Conservation (phyloP, 2,797 vertebrate genomes). For the Thalassophryne amazonica region DNA sequence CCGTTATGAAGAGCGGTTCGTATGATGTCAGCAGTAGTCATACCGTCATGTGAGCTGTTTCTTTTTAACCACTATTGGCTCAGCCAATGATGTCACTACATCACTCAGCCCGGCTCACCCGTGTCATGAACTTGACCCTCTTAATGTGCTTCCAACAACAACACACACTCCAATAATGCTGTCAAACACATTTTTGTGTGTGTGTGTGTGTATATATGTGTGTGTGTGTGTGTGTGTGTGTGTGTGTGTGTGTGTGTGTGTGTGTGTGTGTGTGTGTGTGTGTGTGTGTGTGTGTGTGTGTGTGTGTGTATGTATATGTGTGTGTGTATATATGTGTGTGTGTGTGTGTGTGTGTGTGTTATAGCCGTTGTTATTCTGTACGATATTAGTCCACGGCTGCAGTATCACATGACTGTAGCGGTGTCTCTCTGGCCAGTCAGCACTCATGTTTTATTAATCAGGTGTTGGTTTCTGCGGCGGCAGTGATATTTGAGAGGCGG, state of each 20-base stretch:
- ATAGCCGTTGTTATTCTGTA: too few relatives aligned
- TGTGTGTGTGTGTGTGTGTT: too few relatives aligned
- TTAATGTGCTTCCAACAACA: slow-evolving; percentile 3
- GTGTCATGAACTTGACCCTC: not conserved
- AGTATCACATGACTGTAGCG: slow-evolving; percentile 28
- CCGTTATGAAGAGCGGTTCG: too few relatives aligned
- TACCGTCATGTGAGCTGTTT: not conserved
- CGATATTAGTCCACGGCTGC: not conserved
- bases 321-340: too few relatives aligned
- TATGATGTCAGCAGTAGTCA: not conserved
- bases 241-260: too few relatives aligned
- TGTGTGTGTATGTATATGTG: too few relatives aligned
- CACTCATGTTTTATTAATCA: slow-evolving; percentile 76
- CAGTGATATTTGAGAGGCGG: slow-evolving; percentile 63
- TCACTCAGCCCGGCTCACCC: slow-evolving; percentile 4
- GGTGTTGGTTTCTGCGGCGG: slow-evolving; percentile 62
- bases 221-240: too few relatives aligned
- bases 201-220: too few relatives aligned
- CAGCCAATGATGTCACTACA: slow-evolving; percentile 8
- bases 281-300: too few relatives aligned
- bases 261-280: too few relatives aligned
- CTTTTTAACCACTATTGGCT: not conserved
- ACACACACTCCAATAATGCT: not conserved
- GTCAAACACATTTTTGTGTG: too few relatives aligned
- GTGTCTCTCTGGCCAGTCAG: slow-evolving; percentile 45